phyloP scores from a whole-genome alignment of 2,113 vertebrate species.

The Gavia stellata region DNA sequence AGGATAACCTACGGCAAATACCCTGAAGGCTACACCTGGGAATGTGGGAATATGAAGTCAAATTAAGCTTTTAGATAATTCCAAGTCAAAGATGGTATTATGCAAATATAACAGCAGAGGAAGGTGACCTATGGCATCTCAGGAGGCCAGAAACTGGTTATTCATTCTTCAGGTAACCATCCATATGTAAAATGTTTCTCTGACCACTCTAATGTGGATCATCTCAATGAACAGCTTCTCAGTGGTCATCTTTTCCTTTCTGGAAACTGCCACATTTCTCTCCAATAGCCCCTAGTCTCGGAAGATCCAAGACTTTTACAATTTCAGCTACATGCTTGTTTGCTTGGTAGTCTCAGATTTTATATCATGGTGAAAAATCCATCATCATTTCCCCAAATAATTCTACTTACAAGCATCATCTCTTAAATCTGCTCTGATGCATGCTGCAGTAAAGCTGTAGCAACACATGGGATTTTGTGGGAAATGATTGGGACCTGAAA shows the following conservation, averaged over 20 bases:
- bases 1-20: slow-evolving; percentile 23
- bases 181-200: not conserved
- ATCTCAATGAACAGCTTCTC: not conserved
- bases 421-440: not conserved
- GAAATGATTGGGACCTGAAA: not conserved
- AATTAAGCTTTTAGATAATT: not conserved
- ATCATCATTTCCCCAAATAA: not conserved
- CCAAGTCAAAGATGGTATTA: not conserved
- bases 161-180: not conserved
- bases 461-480: not conserved
- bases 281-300: not conserved
- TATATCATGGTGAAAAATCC: not conserved
- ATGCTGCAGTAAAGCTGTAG: not conserved
- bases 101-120: not conserved
- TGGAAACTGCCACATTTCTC: not conserved
- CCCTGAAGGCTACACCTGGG: not conserved
- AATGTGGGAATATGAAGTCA: not conserved
- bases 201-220: not conserved
- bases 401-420: not conserved
- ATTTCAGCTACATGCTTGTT: not conserved
- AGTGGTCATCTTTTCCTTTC: not conserved
- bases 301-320: not conserved
- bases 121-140: not conserved
- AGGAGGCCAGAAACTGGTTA: not conserved
- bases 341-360: not conserved